Base-by-base conservation (phyloP, 2,888 invertebrate species). In the Drosophila planitibia region DNA sequence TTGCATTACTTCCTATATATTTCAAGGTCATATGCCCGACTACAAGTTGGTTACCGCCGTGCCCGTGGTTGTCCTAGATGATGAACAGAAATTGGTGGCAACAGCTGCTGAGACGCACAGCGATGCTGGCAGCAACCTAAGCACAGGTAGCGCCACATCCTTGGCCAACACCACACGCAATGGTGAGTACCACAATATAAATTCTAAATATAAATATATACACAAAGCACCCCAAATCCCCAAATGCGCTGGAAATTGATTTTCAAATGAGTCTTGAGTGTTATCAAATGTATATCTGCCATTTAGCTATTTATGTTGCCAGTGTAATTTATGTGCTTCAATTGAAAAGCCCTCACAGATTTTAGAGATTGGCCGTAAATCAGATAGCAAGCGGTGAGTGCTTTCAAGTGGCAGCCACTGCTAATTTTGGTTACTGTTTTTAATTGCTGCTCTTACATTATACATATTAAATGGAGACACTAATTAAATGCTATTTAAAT, bases 1-100 rank as follows among this genome's bases (percentile, higher is more conserved):
- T 57, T 6, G 5, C 2, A 25, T n/a, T 57, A 14, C 4, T 47
- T 47, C 22, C 14, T 14, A 12, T 4, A 10, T 0, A 5, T 49
- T 28, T 49, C 16, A 44, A 93, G 93, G 93, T 82, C 93, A 93
- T 80, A 89, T 93, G 81, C 93, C 94, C 60, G 96, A 96, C 92
- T 96, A 96, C 93, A 95, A 96, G 91, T 95, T 96, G 92, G 96
- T 96, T 91, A 96, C 96, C 83, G 96, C 96, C 80, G 94, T 96
- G 82, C 96, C 96, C 73, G 96, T 96, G 85, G 95, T 96, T 93
- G 96, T 96, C 92, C 95, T 96, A 93, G 96, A 96, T 92, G 96
- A 96, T 91, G 95, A 95, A 61, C 91, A 91, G 49, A 92, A 92
- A 62, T 41, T 69, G 59, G 49, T 52, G 49, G 32, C 70, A 70